Percentiles rank a stretch among this genome's conserved stretches.
Evolutionary conservation across 1,140 invertebrate species (phyloP).

Genomic region (Leguminivora glycinivorella): DNA sequence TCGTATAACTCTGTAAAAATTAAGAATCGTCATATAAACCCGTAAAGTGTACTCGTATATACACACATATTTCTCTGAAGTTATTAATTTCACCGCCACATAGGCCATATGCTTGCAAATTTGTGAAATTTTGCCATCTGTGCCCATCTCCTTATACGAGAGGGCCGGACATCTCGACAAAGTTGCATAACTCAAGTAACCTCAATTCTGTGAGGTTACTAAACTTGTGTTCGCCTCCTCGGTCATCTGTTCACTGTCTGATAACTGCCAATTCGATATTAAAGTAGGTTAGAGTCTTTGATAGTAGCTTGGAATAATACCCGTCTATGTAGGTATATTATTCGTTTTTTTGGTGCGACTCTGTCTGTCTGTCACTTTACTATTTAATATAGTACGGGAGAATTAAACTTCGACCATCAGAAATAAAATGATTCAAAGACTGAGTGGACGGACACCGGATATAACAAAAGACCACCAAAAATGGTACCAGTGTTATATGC

Average conservation of each 20-base stretch:
- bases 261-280: not conserved
- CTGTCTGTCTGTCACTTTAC: no score
- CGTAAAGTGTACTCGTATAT: no score
- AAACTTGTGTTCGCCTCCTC: not conserved
- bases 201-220: slow-evolving; percentile 12
- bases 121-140: slow-evolving; percentile 4
- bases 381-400: no score
- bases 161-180: not conserved
- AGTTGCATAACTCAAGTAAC: not conserved
- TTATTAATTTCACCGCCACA: not conserved
- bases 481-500: no score
- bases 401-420: no score
- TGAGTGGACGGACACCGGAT: no score
- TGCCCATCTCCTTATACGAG: not conserved
- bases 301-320: not conserved
- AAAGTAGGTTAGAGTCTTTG: slow-evolving; percentile 14
- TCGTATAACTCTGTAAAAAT: no score
- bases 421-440: no score
- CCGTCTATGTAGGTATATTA: not conserved
- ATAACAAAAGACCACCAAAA: no score
- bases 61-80: no score
- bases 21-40: no score
- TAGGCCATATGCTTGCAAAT: not conserved
- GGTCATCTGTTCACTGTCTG: slow-evolving; percentile 23
- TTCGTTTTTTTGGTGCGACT: no score